phyloP scores from a whole-genome alignment of 2,113 vertebrate genomes.

The Vicugna pacos region DNA sequence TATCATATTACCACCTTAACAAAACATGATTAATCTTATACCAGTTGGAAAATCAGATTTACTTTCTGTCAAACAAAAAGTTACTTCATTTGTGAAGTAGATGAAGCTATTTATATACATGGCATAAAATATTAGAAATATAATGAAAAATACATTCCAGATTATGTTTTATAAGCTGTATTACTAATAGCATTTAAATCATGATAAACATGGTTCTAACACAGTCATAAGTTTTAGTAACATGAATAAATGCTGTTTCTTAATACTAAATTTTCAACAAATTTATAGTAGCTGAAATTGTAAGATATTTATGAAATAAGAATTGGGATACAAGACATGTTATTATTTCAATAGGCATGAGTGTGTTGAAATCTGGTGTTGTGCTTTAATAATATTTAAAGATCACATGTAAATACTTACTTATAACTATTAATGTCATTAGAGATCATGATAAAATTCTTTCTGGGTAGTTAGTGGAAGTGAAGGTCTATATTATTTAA shows the following conservation, averaged over 20 bases:
- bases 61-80: background rate
- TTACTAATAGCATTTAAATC: background rate
- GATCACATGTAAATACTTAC: background rate
- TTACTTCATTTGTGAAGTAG: background rate
- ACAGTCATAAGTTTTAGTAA: background rate
- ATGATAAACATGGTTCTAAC: background rate
- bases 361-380: background rate
- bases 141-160: background rate
- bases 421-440: constrained; percentile 3
- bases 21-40: background rate
- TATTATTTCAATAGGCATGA: background rate
- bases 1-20: background rate
- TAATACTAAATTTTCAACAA: background rate
- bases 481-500: background rate
- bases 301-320: background rate
- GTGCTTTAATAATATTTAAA: background rate
- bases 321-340: background rate
- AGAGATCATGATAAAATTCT: background rate
- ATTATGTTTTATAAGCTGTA: background rate
- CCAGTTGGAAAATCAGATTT: background rate
- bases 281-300: background rate
- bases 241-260: background rate
- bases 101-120: background rate
- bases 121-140: background rate
- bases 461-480: background rate